These are phyloP conservation scores for Mergus octosetaceus DNA, from an alignment of 2,797 vertebrate genomes.

Conservation along the genomic window DNA sequence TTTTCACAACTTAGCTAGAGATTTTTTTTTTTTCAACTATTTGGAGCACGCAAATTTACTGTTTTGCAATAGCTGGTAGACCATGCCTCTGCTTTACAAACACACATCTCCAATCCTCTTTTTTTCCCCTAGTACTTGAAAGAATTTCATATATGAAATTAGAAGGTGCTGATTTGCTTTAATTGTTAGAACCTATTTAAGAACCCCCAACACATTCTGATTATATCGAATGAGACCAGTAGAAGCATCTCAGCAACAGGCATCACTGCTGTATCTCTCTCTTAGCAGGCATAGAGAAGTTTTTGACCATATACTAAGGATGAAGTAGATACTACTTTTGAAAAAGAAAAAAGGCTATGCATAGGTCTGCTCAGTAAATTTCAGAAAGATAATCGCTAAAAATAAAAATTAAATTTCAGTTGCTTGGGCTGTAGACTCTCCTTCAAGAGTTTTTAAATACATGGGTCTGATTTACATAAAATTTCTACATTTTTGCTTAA, in stretches of 20 bases:
- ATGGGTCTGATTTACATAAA: background rate
- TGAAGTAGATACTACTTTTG: background rate
- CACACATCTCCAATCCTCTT: background rate
- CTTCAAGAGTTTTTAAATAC: background rate
- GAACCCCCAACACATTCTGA: background rate
- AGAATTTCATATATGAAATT: background rate
- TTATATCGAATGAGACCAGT: background rate
- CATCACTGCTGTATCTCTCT: background rate
- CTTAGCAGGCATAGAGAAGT: background rate
- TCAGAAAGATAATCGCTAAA: background rate
- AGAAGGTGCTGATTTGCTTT: background rate
- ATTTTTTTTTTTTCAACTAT: background rate
- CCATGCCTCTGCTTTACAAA: background rate
- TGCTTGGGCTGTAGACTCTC: background rate
- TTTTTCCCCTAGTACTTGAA: background rate
- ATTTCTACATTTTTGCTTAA: background rate
- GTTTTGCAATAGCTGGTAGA: background rate
- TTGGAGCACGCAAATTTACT: background rate
- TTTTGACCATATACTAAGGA: background rate
- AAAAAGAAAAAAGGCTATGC: conserved; percentile 9
- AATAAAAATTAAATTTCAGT: conserved; percentile 18
- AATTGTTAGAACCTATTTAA: background rate
- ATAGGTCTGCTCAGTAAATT: background rate
- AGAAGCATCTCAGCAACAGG: background rate
- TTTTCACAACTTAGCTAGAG: background rate